Base-by-base conservation (phyloP, 2,797 vertebrate species). In the Enteromius unitaeniatus region DNA sequence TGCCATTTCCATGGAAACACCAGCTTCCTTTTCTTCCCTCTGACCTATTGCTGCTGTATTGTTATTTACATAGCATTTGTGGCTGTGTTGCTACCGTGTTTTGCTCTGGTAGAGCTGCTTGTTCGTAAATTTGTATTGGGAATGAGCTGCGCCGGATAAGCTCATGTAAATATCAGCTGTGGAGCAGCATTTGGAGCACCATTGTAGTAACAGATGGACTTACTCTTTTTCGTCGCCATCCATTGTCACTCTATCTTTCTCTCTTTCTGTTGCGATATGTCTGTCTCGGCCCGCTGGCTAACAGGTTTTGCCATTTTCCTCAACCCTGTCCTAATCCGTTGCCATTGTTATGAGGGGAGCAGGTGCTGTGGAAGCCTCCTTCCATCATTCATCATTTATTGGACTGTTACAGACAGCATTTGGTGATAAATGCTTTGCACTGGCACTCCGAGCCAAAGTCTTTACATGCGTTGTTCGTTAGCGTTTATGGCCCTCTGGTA, bases 391-490 rank as follows among this genome's bases (percentile, higher is more conserved):
- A 67, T 79, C 55, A 78, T 79, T 86, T 67, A 86, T 79, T 82
- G 85, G 85, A 83, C 58, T 51, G 68, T 79, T 83, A 78, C 74
- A 65, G 80, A 79, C 53, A 67, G 64, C 65, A 73, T 64, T 77
- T 82, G 81, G 67, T 73, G 40, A 69, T 81, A 69, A 81, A 82
- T 49, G 64, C 37, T 60, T 83, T 4, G 10, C 51, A 64, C 75
- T 31, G 84, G 72, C 73, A 78, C 72, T 86, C 75, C 2, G 37
- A 78, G 73, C 84, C 82, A 78, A 78, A 70, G 75, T 72, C 76
- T 84, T 84, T 78, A 78, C 65, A 78, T 84, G 82, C 75, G 28
- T 84, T 84, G 82, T 78, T 84, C 76, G 65, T 84, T 84, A 84
- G 65, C 65, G 4, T 84, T 84, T 84, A 84, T 47, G 42, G 65